Evolutionary conservation across 2,888 invertebrate genomes (phyloP).

Genomic region (Antitype chi): DNA sequence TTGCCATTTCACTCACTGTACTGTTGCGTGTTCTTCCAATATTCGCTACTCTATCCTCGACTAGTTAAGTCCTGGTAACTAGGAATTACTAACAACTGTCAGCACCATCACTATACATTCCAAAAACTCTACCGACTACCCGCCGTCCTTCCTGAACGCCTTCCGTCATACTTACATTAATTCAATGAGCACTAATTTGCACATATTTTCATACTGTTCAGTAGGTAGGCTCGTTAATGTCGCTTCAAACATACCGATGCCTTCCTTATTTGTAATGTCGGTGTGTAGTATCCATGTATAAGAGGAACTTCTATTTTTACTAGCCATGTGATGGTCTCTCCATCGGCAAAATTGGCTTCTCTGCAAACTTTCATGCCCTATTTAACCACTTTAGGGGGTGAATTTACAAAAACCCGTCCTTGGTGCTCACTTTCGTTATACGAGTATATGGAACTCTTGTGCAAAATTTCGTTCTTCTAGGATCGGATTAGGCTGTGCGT

Average conservation of each 20-base stretch:
- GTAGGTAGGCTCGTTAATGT: constrained; percentile 13
- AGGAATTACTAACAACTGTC: not conserved
- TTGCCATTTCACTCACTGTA: too few species aligned
- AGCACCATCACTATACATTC: constrained; percentile 11
- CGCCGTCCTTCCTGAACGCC: constrained; percentile 26
- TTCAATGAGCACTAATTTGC: constrained; percentile 35
- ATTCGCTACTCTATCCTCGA: not conserved
- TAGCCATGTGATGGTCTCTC: not conserved
- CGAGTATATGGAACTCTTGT: too few species aligned
- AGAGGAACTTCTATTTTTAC: not conserved
- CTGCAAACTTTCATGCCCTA: not conserved
- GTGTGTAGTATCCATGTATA: constrained; percentile 6
- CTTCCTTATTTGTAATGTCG: constrained; percentile 31
- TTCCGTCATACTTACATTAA: constrained; percentile 54
- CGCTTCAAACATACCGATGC: constrained; percentile 5
- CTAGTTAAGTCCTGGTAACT: not conserved
- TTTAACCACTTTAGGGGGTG: not conserved
- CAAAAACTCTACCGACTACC: constrained; percentile 7
- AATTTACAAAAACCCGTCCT: not conserved
- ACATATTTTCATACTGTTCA: constrained; percentile 16
- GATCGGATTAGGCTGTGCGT: not conserved
- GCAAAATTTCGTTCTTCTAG: not conserved
- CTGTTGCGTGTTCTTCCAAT: not conserved
- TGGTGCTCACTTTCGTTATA: not conserved
- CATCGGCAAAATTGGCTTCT: not conserved